Percentiles rank a stretch among this genome's conserved stretches.
These are phyloP conservation scores for Bufo bufo DNA, from an alignment of 2,113 vertebrate genomes.

Conservation along the genomic window DNA sequence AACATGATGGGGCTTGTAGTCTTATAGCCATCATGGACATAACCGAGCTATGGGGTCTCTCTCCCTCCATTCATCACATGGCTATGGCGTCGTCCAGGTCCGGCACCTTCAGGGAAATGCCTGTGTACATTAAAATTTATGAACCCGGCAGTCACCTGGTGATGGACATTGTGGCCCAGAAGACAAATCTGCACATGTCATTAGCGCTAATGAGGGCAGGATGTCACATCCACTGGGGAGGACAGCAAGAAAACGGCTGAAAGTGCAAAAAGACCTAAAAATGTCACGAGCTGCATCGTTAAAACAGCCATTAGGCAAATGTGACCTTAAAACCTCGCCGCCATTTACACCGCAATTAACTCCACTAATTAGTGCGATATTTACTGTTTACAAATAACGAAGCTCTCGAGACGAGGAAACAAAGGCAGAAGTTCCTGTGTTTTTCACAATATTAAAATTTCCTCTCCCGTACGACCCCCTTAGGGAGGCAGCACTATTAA, in stretches of 20 bases:
- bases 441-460: neutral
- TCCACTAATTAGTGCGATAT: constrained; percentile 43
- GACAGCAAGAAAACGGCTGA: neutral
- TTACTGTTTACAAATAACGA: constrained; percentile 1
- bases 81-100: neutral
- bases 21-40: neutral
- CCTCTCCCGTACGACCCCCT: neutral
- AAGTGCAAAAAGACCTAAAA: constrained; percentile 1
- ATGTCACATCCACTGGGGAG: constrained; percentile 43
- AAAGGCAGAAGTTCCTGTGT: neutral
- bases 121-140: constrained; percentile 44
- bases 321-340: constrained; percentile 50
- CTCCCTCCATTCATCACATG: neutral
- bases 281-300: constrained; percentile 44
- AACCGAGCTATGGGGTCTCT: neutral
- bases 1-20: neutral
- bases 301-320: constrained; percentile 52
- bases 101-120: neutral
- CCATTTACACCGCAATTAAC: constrained; percentile 50
- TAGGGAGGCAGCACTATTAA: neutral
- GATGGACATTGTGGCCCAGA: constrained; percentile 44
- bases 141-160: constrained; percentile 21
- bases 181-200: constrained; percentile 40
- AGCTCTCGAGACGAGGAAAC: neutral
- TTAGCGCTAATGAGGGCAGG: constrained; percentile 56